Evolutionary conservation across 2,113 vertebrate species (phyloP), one percentile per base, ranked within the genome.

Genomic region (Vulpes lagopus): DNA sequence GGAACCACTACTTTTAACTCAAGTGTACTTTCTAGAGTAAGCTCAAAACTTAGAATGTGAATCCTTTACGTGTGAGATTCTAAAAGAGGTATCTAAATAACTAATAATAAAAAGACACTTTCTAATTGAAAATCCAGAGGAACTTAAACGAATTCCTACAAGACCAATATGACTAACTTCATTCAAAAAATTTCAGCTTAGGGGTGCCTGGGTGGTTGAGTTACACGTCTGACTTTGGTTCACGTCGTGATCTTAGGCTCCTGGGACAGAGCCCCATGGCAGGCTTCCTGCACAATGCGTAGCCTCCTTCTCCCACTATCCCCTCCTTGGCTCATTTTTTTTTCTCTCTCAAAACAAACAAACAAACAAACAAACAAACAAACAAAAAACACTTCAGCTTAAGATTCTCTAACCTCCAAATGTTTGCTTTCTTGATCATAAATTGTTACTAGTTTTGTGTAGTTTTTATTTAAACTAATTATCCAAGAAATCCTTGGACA

Each of bases 391-490:
- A 43, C 43, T 88, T 76, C 4, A 60, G 84, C 12, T 62, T 67
- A 88, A 69, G 83, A 84, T 73, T 79, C 60, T 90, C 65, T 81
- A 80, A 89, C 22, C n/a, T 69, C 94, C 35, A 65, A 89, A 74
- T 64, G n/a, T 85, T 74, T 92, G 32, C 64, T 74, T 94, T 81
- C 82, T 62, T 81, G 80, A 89, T 62, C 30, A 91, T 5, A 90
- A 81, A 60, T 2, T n/a, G 64, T 86, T 83, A 83, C 43, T 71
- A 87, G 9, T 53, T 93, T 94, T 87, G 1, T 32, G 64, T 20
- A 19, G 80, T 32, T 93, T 97, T 86, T 60, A 94, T 78, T 87
- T 97, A 92, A 95, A 78, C 27, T 82, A 95, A 89, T 20, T 62
- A 55, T 53, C 3, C 16, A 95, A 97, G 49, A 94, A 93, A 93